A percentile compares a stretch with the other conserved stretches of the same genome.
Conservation (phyloP, 2,888 invertebrate species). For the Sthenelais limicola region DNA sequence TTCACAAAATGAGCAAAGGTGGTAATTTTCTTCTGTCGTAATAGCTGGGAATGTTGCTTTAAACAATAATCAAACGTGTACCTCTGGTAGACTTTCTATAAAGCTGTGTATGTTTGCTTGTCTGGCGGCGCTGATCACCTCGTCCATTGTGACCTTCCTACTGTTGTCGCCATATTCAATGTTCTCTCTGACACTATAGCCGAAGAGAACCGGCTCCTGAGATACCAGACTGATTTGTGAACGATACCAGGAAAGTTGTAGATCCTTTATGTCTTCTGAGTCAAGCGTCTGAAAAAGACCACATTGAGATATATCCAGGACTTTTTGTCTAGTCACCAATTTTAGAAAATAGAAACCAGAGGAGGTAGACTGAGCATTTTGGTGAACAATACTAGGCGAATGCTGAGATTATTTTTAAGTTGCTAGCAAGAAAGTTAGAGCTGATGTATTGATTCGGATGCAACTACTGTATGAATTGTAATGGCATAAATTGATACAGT, state of each 20-base stretch:
- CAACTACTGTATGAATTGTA: not conserved
- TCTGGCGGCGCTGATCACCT: conserved; percentile 80
- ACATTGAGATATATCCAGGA: too few species aligned
- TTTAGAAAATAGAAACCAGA: too few species aligned
- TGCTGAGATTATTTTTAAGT: too few species aligned
- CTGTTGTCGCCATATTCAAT: conserved; percentile 92
- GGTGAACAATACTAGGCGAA: too few species aligned
- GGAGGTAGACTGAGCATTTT: too few species aligned
- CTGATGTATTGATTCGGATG: too few species aligned
- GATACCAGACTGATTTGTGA: conserved; percentile 90
- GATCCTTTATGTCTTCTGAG: conserved; percentile 70
- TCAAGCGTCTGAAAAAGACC: conserved; percentile 68
- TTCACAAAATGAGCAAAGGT: too few species aligned
- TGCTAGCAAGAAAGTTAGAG: too few species aligned
- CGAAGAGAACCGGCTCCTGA: conserved; percentile 93
- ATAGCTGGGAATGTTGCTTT: too few species aligned
- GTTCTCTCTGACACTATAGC: conserved; percentile 89
- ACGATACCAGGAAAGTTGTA: conserved; percentile 77
- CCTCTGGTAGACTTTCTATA: conserved; percentile 80
- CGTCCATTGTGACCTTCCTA: conserved; percentile 78
- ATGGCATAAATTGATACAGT: not conserved
- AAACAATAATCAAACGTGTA: too few species aligned
- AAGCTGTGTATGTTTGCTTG: conserved; percentile 92
- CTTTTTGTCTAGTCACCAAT: too few species aligned
- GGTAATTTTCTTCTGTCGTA: too few species aligned